phyloP scores from a whole-genome alignment of 2,797 vertebrate genomes.

The Esox lucius region DNA sequence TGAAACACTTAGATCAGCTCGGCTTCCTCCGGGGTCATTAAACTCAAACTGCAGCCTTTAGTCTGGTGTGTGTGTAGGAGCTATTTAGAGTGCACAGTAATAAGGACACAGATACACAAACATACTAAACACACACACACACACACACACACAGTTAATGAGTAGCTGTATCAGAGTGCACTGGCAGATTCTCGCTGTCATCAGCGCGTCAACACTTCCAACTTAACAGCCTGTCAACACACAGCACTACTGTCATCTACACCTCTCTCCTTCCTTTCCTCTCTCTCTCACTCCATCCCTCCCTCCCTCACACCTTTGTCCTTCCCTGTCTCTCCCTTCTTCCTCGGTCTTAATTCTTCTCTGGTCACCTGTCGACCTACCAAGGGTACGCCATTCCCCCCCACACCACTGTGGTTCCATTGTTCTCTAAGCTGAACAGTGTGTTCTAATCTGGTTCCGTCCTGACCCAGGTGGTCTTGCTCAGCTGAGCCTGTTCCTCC shows the following conservation, averaged over 20 bases:
- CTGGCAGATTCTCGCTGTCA: conserved; percentile 42
- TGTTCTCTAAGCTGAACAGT: background rate
- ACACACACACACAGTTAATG: conserved; percentile 45
- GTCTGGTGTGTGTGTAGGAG: background rate
- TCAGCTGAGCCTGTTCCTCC: conserved; percentile 40
- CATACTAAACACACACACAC: background rate
- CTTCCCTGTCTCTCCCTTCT: background rate
- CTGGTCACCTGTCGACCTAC: background rate
- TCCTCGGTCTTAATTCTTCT: background rate
- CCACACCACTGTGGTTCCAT: background rate
- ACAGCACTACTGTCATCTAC: background rate
- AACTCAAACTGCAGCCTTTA: conserved; percentile 32
- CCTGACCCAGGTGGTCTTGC: conserved; percentile 60
- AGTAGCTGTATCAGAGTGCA: conserved; percentile 43
- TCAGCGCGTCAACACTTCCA: conserved; percentile 53
- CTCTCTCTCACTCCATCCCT: conserved; percentile 11
- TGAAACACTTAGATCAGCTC: conserved; percentile 28
- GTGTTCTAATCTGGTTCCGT: conserved; percentile 22
- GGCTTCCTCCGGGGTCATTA: conserved; percentile 44
- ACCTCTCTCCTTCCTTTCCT: background rate
- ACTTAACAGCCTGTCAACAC: conserved; percentile 38
- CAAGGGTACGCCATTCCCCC: conserved; percentile 3
- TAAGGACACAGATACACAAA: too few species aligned
- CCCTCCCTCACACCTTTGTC: background rate
- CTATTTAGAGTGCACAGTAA: background rate